Evolutionary conservation across 2,888 invertebrate species (phyloP).

Genomic region (Ganaspis brasiliensis): DNA sequence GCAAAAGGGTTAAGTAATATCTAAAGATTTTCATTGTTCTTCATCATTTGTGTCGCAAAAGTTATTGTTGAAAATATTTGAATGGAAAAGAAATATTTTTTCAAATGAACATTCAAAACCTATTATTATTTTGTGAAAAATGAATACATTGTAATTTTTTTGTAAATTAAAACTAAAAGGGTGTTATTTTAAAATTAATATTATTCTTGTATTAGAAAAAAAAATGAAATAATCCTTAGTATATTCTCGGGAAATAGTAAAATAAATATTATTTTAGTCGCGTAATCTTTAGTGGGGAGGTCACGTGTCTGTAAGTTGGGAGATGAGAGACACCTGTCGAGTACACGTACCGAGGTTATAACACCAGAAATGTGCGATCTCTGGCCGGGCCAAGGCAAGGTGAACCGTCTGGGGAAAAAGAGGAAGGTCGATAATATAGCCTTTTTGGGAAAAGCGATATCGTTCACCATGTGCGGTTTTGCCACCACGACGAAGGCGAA

Average conservation of each 20-base stretch:
- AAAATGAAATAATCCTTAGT: too few relatives aligned
- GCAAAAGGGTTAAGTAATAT: too few relatives aligned
- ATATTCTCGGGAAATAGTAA: background rate
- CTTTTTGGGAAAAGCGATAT: constrained; percentile 61
- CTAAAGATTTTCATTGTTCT: too few relatives aligned
- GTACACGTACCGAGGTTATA: constrained; percentile 21
- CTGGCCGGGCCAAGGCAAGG: constrained; percentile 5
- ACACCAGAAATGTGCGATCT: constrained; percentile 18
- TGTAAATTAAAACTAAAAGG: too few relatives aligned
- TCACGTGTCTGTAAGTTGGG: constrained; percentile 6
- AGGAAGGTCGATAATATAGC: constrained; percentile 45
- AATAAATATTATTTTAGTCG: background rate
- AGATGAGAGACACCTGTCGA: constrained; percentile 31
- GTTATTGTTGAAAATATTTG: too few relatives aligned
- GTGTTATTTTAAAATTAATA: too few relatives aligned
- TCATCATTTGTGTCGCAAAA: too few relatives aligned
- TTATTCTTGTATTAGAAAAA: too few relatives aligned
- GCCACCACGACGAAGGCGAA: constrained; percentile 60
- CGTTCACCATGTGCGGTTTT: constrained; percentile 57
- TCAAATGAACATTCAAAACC: too few relatives aligned
- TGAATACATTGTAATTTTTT: too few relatives aligned
- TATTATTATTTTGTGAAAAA: too few relatives aligned
- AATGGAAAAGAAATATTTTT: too few relatives aligned
- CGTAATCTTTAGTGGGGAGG: background rate
- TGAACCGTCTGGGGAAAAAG: background rate